Evolutionary conservation across 2,888 invertebrate species (phyloP), one percentile per base, ranked within the genome.

Genomic region (Ceraclea dissimilis): DNA sequence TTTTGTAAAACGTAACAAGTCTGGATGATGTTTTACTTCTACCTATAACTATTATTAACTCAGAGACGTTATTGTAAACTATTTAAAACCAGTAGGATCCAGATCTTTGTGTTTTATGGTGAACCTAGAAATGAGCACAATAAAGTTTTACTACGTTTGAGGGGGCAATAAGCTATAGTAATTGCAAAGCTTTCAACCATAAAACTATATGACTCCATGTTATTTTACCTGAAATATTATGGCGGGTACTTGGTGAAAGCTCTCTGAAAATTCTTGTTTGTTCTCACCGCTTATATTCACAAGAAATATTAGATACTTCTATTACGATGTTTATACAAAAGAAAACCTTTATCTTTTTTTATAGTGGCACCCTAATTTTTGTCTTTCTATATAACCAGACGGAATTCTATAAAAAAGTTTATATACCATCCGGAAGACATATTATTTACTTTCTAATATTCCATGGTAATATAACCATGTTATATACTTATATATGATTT

Each of bases 151-250:
- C 2, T 16, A 19, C 13, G 47, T 5, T 19, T 47, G 11, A 47
- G 21, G 19, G 21, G 19, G 10, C 2, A n/a, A 39, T 13, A 39
- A 39, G 4, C 4, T 39, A 8, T 8, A 8, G 39, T 39, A 39
- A 18, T 47, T 47, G 20, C 47, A 47, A 47, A 20, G 20, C 43
- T 47, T 47, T 47, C 47, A 47, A 47, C 47, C 47, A 47, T 47
- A 47, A 47, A 47, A 47, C 47, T 47, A 47, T 47, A 47, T 19
- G 19, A 13, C 20, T 19, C 16, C 20, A 17, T 2, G 13, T n/a
- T n/a, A n/a, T n/a, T n/a, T n/a, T 20, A 18, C 19, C 47, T 20
- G 47, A 20, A 47, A 47, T 11, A 19, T 11, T 19, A 19, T 11
- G 2, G 13, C 39, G 39, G 16, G 16, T 39, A 39, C 13, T 13